Conservation (phyloP, 2,888 invertebrate species). For the Orthonychiurus folsomi region DNA sequence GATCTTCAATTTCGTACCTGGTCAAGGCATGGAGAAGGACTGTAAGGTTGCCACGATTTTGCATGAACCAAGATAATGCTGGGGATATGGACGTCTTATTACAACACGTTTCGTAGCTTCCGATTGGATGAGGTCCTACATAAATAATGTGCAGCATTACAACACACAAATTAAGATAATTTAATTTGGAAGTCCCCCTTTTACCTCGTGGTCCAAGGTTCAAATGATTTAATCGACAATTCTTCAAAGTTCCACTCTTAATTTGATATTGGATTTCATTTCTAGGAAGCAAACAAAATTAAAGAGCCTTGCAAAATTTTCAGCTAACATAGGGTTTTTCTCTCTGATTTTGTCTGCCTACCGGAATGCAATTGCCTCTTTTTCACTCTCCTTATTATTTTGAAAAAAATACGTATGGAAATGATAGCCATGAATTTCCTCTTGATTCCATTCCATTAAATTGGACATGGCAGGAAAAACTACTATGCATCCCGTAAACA, state of each 20-base stretch:
- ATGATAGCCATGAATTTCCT: constrained; percentile 37
- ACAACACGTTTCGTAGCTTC: constrained; percentile 36
- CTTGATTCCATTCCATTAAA: constrained; percentile 13
- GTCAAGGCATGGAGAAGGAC: constrained; percentile 36
- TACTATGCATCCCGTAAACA: too few relatives aligned
- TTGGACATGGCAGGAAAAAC: too few relatives aligned
- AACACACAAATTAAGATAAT: not conserved
- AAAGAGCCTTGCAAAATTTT: constrained; percentile 6
- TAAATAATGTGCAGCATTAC: too few relatives aligned
- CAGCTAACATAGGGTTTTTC: too few relatives aligned
- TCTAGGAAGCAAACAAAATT: constrained; percentile 14
- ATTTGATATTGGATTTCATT: constrained; percentile 28
- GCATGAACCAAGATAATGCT: constrained; percentile 31
- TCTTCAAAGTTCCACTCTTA: constrained; percentile 25
- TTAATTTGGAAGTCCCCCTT: not conserved
- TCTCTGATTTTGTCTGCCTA: constrained; percentile 16
- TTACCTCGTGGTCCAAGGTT: constrained; percentile 32
- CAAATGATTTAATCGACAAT: constrained; percentile 30
- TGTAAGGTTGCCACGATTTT: constrained; percentile 36
- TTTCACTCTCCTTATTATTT: constrained; percentile 19
- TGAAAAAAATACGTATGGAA: constrained; percentile 39
- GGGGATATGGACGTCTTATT: constrained; percentile 32
- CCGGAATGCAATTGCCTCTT: constrained; percentile 31
- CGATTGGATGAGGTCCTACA: constrained; percentile 14
- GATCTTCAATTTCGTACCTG: constrained; percentile 31